Base-by-base conservation (phyloP, 92 coral and sea anemone genomes). In the Bergia sp. region DNA sequence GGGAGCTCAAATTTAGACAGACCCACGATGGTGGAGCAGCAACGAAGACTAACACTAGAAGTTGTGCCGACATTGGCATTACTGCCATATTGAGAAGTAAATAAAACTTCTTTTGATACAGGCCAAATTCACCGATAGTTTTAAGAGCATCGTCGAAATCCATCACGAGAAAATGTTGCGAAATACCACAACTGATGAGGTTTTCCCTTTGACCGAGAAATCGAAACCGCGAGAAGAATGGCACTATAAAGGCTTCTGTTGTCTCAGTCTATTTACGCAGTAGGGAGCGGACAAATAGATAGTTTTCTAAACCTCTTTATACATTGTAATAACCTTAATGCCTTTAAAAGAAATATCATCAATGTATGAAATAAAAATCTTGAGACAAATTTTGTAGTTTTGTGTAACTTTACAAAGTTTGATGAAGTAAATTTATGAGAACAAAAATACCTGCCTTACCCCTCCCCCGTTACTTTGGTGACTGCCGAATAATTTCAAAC, bases 1-100 rank as follows among this genome's bases (percentile, higher is more conserved):
- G 73, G 4, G 87, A 81, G 37, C 37, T 80, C 18, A 66, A 79
- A 80, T 90, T 87, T 13, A 90, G 91, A 80, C 99, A 96, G 2
- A 69, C 42, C 99, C 99, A 96, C 42, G 93, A 88, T 78, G 99
- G 99, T 8, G 94, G 94, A 1, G 96, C 98, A 5, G 98, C 96
- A 0, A 88, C 89, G 69, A 96, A 96, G 0, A 96, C 98, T 64
- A 95, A 88, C 0, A 96, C 82, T 55, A 95, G 87, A 88, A 94
- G 91, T 53, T 96, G 99, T 41, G 88, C 92, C 75, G 85, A 91
- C 37, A 86, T 53, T 5, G 94, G 88, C 69, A 96, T 65, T 39
- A 89, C 92, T 64, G 95, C 79, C 36, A 92, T 61, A 41, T 94
- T 94, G 37, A 94, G 86, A 13, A 96, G 41, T 23, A 89, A 41